Evolutionary conservation across 2,888 invertebrate species (phyloP).

Genomic region (Dryadula phaetusa): DNA sequence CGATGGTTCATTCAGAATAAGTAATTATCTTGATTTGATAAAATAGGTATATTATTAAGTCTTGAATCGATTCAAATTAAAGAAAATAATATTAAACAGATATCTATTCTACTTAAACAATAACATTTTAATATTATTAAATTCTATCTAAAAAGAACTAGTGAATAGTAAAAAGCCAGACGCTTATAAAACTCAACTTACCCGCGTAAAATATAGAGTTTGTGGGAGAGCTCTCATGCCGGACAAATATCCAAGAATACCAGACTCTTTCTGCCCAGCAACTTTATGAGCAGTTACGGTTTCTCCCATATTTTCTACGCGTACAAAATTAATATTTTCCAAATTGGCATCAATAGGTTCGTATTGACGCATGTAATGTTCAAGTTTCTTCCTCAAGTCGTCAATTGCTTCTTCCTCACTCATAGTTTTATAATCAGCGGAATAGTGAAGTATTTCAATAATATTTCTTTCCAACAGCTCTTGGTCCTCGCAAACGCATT

Average conservation of each 20-base stretch:
- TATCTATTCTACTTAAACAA: neutral
- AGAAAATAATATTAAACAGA: too few relatives aligned
- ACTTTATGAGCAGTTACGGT: conserved; percentile 89
- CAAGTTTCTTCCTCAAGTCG: conserved; percentile 92
- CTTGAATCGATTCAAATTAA: too few relatives aligned
- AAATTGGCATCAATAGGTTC: conserved; percentile 89
- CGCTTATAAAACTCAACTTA: conserved; percentile 72
- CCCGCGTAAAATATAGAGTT: conserved; percentile 95
- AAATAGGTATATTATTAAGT: too few relatives aligned
- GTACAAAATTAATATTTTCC: conserved; percentile 80
- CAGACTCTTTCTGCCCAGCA: conserved; percentile 91
- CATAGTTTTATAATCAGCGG: conserved; percentile 94
- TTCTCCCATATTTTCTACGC: conserved; percentile 84
- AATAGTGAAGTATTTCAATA: conserved; percentile 92
- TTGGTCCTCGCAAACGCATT: conserved; percentile 94
- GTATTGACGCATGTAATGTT: conserved; percentile 92
- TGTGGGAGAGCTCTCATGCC: conserved; percentile 93
- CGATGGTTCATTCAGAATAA: neutral
- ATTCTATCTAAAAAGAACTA: too few relatives aligned
- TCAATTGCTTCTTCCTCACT: conserved; percentile 90
- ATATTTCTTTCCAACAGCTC: conserved; percentile 77
- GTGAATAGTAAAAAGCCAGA: too few relatives aligned
- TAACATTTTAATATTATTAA: neutral
- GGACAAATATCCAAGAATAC: conserved; percentile 94
- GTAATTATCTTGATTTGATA: neutral